Evolutionary conservation across 2,113 vertebrate species (phyloP), one percentile per base, ranked within the genome.

Genomic region (Suricata suricatta): DNA sequence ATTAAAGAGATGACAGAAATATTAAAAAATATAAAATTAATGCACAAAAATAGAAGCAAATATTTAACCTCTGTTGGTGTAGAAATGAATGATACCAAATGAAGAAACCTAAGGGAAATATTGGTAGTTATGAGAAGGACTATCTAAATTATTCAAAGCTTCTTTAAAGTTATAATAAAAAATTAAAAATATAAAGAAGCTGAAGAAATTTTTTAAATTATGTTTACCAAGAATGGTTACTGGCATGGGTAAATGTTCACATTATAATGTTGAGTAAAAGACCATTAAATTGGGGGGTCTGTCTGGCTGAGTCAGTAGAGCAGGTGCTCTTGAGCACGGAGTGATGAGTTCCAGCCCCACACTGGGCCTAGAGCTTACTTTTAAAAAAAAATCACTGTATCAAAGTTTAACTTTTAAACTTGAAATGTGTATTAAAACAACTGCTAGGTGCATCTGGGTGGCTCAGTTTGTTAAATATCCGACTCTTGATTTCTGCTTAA

Each of bases 151-250:
- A 85, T n/a, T 86, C 12, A 96, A 77, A 60, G 64, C 81, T 6
- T 90, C 35, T 72, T 89, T 77, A 71, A 92, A 90, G 44, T 66
- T 71, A 76, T 66, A 63, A 33, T 47, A 41, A 79, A 33, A 52
- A 64, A 71, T 89, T 93, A 57, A 60, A 93, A 94, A 74, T 88
- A 68, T 57, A 63, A 85, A 95, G 23, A 94, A 92, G 6, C 35
- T 90, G 35, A 80, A 90, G 47, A 72, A 71, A 80, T 38, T 66
- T 33, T 47, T 38, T 80, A 94, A 89, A 84, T 82, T 17, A 57
- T 14, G 71, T 83, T 95, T 21, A 89, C 69, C 7, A 63, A 92
- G 29, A 92, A 38, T 71, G 80, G 14, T 15, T 17, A 57, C 19
- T 83, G 54, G 7, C 27, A 54, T 35, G 5, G 5, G 60, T 88